Evolutionary conservation across 2,797 vertebrate species (phyloP), one percentile per base, ranked within the genome.

Genomic region (Sciurus vulgaris): DNA sequence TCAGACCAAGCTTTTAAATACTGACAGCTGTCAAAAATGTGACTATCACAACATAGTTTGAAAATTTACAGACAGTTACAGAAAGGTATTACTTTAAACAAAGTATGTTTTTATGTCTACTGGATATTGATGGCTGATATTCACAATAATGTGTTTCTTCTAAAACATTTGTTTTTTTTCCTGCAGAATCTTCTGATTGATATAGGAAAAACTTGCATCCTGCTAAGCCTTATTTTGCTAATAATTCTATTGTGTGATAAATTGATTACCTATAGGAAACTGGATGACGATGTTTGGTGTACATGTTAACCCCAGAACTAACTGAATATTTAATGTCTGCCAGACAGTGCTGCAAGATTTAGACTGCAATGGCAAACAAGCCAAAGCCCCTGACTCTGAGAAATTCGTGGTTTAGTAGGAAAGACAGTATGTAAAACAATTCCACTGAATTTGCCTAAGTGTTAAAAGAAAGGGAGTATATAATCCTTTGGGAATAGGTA

Each of bases 1-100:
- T n/a, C 67, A 94, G 56, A 70, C 44, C 76, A 49, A 89, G n/a
- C 93, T 72, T 97, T 89, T 81, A 96, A 96, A 95, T 89, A 86
- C 20, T 59, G 73, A 95, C 78, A 89, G 77, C 76, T 97, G 51
- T 91, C 82, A 86, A 89, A 69, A 92, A 91, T 84, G 11, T 85
- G 26, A 84, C 56, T 83, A n/a, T 86, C 41, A 54, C 10, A 78
- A 59, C 24, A 79, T 51, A n/a, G 79, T 20, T 63, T 84, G 63
- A 83, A 87, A 94, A 86, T 59, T 79, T 93, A 90, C 2, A 89
- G 49, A 74, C 33, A 91, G 26, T 72, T 77, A 86, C 2, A 70
- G 41, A 72, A 91, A 94, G 7, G 12, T 83, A 47, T 6, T 86
- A 59, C 20, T 56, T 93, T 14, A 89, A 87, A 63, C 3, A 56